Percentiles rank a stretch among this genome's conserved stretches.
These are phyloP conservation scores for Sylvietta virens DNA, from an alignment of 2,113 vertebrate genomes.

Conservation along the genomic window DNA sequence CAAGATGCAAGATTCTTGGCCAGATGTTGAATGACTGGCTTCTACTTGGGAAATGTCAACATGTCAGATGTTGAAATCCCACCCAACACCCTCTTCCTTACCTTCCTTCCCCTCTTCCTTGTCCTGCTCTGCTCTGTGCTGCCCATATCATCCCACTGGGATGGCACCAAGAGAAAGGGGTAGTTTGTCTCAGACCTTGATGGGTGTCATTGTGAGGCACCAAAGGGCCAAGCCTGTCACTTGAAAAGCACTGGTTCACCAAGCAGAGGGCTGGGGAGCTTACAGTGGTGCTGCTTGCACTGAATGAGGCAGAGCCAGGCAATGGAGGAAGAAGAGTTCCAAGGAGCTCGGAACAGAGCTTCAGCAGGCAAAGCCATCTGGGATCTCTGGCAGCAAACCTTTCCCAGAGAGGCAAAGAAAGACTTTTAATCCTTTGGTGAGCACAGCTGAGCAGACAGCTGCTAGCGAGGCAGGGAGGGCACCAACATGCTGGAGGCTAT, in stretches of 20 bases:
- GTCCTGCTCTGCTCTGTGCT: neutral
- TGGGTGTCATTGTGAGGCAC: neutral
- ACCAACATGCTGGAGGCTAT: rapidly evolving
- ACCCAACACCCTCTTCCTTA: neutral
- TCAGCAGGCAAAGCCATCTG: neutral
- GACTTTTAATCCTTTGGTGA: neutral
- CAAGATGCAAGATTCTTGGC: slow-evolving; percentile 9
- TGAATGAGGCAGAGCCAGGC: neutral
- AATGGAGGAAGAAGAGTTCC: neutral
- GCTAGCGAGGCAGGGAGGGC: neutral
- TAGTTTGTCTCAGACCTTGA: neutral
- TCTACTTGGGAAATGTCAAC: slow-evolving; percentile 40
- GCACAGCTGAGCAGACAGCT: neutral
- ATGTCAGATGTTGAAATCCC: slow-evolving; percentile 9
- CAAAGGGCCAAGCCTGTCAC: rapidly evolving
- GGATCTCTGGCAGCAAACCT: neutral
- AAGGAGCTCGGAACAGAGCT: neutral
- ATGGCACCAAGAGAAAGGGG: neutral
- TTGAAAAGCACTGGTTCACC: neutral
- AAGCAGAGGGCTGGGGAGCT: neutral
- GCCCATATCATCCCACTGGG: neutral
- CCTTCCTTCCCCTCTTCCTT: neutral
- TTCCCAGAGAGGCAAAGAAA: neutral
- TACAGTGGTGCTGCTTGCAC: rapidly evolving
- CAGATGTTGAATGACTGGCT: slow-evolving; percentile 59